These are phyloP conservation scores for Arctopsyche grandis DNA, from an alignment of 1,140 invertebrate species.

Conservation along the genomic window DNA sequence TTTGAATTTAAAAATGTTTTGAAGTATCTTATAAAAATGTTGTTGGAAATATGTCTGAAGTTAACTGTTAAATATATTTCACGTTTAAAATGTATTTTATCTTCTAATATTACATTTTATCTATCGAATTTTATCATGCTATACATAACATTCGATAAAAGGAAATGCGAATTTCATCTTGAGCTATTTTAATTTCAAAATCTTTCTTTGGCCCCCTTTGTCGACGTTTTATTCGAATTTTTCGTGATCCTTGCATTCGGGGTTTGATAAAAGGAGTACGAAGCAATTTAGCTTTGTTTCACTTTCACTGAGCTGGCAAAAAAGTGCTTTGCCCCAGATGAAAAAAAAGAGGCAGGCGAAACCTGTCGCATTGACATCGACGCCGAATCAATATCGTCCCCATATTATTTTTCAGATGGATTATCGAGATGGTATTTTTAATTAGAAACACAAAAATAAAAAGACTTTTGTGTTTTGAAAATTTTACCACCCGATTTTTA, in stretches of 20 bases:
- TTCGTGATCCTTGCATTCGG: conserved; percentile 16
- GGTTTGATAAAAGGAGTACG: background rate
- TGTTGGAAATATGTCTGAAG: too few species aligned
- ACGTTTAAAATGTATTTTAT: too few species aligned
- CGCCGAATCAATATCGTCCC: conserved; percentile 3
- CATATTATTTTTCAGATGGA: background rate
- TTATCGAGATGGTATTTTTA: background rate
- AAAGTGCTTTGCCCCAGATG: background rate
- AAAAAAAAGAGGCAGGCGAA: background rate
- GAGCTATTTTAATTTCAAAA: background rate
- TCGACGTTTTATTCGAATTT: conserved; percentile 29
- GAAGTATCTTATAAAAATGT: too few species aligned
- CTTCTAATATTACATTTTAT: too few species aligned
- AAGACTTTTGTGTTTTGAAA: too few species aligned
- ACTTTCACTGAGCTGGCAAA: conserved; percentile 13
- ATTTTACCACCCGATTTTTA: too few species aligned
- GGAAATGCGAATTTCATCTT: background rate
- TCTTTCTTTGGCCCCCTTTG: background rate
- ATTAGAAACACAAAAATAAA: conserved; percentile 4
- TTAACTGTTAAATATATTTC: too few species aligned
- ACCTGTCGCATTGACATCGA: background rate
- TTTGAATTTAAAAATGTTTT: too few species aligned
- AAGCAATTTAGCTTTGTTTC: conserved; percentile 30
- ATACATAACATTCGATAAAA: background rate
- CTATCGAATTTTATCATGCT: too few species aligned